Evolutionary conservation across 2,888 invertebrate genomes (phyloP).

Genomic region (Ligdia adustata): DNA sequence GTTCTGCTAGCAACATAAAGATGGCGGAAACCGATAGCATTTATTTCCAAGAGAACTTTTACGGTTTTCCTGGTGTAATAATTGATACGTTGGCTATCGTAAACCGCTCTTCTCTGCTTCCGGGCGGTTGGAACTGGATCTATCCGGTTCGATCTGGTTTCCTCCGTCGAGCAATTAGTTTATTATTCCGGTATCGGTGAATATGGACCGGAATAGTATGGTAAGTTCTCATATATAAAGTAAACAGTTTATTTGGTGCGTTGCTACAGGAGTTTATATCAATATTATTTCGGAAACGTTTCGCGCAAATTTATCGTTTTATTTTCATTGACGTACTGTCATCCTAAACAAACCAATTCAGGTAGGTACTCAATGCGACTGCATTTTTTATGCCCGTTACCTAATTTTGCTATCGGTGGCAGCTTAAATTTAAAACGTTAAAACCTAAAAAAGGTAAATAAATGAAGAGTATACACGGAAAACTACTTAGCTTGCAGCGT

Average conservation of each 20-base stretch:
- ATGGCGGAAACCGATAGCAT: slow-evolving; percentile 43
- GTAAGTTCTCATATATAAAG: slow-evolving; percentile 9
- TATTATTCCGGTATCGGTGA: slow-evolving; percentile 30
- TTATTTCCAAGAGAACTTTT: slow-evolving; percentile 44
- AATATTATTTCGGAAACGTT: no score
- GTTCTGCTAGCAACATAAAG: slow-evolving; percentile 23
- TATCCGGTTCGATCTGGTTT: slow-evolving; percentile 15
- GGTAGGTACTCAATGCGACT: no score
- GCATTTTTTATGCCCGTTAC: no score
- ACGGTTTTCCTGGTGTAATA: slow-evolving; percentile 44
- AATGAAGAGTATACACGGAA: neutral
- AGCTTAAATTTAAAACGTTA: no score
- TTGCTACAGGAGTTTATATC: no score
- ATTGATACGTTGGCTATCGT: slow-evolving; percentile 45
- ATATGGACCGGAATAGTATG: slow-evolving; percentile 13
- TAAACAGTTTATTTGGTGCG: no score
- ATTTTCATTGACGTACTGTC: no score
- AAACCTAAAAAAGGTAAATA: neutral
- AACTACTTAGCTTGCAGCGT: neutral
- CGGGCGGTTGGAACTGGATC: slow-evolving; percentile 12
- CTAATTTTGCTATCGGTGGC: no score
- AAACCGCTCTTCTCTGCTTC: slow-evolving; percentile 42
- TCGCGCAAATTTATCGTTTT: no score
- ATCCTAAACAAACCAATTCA: no score
- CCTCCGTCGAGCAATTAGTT: slow-evolving; percentile 28